Conservation (phyloP, 2,888 invertebrate species). For the Troides oblongomaculatus region DNA sequence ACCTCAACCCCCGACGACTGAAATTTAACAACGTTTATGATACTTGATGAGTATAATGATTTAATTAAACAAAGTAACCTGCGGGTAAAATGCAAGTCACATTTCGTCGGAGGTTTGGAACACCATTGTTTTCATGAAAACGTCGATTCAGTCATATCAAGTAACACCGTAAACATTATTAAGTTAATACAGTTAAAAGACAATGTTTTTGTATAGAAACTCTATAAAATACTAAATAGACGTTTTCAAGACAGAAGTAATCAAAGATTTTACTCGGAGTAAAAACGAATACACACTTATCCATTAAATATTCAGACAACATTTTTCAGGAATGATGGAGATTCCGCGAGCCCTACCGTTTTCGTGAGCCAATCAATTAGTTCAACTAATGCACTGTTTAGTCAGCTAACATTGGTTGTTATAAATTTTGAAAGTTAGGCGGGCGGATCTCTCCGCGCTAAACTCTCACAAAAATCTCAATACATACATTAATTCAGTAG, state of each 20-base stretch:
- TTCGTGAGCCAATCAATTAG: conserved; percentile 20
- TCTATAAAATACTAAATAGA: conserved; percentile 10
- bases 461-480: conserved; percentile 22
- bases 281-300: conserved; percentile 20
- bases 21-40: conserved; percentile 7
- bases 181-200: background rate
- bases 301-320: conserved; percentile 18
- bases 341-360: conserved; percentile 24
- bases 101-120: conserved; percentile 27
- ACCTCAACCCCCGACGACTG: conserved; percentile 25
- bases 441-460: conserved; percentile 27
- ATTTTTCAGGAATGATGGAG: conserved; percentile 21
- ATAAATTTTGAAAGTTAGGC: conserved; percentile 25
- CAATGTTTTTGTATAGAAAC: background rate
- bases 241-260: conserved; percentile 21
- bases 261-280: conserved; percentile 16
- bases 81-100: conserved; percentile 3
- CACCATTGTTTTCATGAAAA: conserved; percentile 12
- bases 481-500: background rate
- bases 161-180: background rate
- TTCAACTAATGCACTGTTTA: background rate
- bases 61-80: conserved; percentile 3
- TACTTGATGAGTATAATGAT: background rate
- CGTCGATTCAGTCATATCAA: conserved; percentile 15
- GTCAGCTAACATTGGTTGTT: background rate